These are phyloP conservation scores for Tenebrosternarchus preto DNA, from an alignment of 2,113 vertebrate genomes.

Conservation along the genomic window DNA sequence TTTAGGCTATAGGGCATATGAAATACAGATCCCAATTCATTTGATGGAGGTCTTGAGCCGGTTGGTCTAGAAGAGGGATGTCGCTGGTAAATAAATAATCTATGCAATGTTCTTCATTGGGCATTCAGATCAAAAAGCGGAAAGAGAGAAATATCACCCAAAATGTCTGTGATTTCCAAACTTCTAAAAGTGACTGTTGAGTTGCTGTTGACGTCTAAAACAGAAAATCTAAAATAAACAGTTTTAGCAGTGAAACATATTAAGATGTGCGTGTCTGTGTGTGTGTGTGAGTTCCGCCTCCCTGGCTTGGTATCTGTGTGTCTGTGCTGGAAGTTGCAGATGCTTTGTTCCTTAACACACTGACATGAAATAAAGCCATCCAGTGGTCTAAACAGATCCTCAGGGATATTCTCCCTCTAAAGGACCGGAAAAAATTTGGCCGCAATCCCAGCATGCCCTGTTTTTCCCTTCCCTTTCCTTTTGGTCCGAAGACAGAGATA, in stretches of 20 bases:
- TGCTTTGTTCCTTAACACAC: slow-evolving; percentile 30
- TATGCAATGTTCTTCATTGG: slow-evolving; percentile 1
- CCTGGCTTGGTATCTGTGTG: too few species aligned
- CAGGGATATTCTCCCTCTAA: slow-evolving; percentile 28
- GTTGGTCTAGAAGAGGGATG: not conserved
- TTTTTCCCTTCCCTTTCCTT: slow-evolving; percentile 6
- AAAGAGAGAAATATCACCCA: not conserved
- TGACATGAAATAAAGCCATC: slow-evolving; percentile 38
- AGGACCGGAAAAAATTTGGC: slow-evolving; percentile 39
- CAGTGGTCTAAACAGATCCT: slow-evolving; percentile 27
- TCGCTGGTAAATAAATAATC: slow-evolving; percentile 11
- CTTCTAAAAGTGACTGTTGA: not conserved
- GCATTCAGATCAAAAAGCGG: not conserved
- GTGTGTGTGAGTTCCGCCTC: not conserved
- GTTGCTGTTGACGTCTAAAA: slow-evolving; percentile 11
- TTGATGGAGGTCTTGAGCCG: not conserved
- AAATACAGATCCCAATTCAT: slow-evolving; percentile 35
- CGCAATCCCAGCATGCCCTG: slow-evolving; percentile 13
- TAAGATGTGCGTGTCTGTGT: too few species aligned
- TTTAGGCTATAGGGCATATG: slow-evolving; percentile 32
- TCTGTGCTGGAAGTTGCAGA: not conserved
- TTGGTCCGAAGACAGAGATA: slow-evolving; percentile 8
- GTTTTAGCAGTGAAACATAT: too few species aligned
- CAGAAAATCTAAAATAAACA: not conserved
- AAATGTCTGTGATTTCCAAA: slow-evolving; percentile 13